phyloP scores from a whole-genome alignment of 2,888 invertebrate species.

The Morpho helenor region DNA sequence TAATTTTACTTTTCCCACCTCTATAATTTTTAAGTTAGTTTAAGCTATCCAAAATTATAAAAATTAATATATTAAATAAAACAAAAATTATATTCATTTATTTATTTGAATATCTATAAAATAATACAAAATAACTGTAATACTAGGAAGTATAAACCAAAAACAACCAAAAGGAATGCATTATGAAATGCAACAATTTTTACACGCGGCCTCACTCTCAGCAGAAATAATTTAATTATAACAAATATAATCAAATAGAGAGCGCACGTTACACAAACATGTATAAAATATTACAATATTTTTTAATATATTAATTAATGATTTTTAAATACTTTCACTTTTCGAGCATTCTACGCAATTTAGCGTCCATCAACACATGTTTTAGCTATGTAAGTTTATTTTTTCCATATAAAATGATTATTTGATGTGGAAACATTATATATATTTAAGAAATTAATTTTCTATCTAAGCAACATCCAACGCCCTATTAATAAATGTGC shows the following conservation, averaged over 20 bases:
- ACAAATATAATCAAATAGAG: slow-evolving; percentile 7
- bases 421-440: not conserved
- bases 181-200: slow-evolving; percentile 47
- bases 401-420: too few species aligned
- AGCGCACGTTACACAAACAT: slow-evolving; percentile 4
- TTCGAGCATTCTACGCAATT: too few species aligned
- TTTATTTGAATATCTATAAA: slow-evolving; percentile 43
- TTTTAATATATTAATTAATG: not conserved
- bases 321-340: not conserved
- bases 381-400: too few species aligned
- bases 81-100: slow-evolving; percentile 2
- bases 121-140: slow-evolving; percentile 40
- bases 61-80: too few species aligned
- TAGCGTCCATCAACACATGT: too few species aligned
- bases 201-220: slow-evolving; percentile 1
- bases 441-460: not conserved
- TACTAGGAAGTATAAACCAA: slow-evolving; percentile 32
- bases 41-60: too few species aligned
- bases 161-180: slow-evolving; percentile 50
- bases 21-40: too few species aligned
- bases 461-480: slow-evolving; percentile 1
- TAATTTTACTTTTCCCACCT: too few species aligned
- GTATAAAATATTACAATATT: not conserved
- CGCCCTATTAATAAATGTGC: not conserved
- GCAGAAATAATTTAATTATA: not conserved